Base-by-base conservation (phyloP, 1,140 invertebrate species). In the Cyphomyrmex costatus region DNA sequence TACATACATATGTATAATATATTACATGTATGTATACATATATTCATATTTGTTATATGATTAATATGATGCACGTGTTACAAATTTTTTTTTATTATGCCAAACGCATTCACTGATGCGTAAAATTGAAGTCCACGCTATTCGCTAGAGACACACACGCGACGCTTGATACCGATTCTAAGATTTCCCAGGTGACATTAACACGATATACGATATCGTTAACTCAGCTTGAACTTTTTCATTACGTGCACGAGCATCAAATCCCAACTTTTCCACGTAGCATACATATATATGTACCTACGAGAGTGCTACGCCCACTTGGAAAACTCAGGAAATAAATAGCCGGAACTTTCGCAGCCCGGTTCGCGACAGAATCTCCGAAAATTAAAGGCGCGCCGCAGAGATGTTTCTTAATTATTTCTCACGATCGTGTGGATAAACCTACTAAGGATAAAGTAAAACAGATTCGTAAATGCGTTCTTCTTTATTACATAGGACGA, bases 161-260 rank as follows among this genome's bases (percentile, higher is more conserved):
- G 82, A 8, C 19, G 60, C 12, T 74, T 65, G 76, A 65, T 87
- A 84, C 66, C 68, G 85, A 87, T 89, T 82, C 76, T 77, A 77
- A 90, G 85, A 90, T 90, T 90, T 90, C 89, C 89, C 89, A 89
- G 76, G 80, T 85, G 89, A 89, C 76, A 82, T 74, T 60, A 53
- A 42, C 46, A 30, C 58, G 51, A 56, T 78, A 65, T 46, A 73
- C 51, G n/a, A 42, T 49, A 88, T 71, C 49, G 73, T 88, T 88
- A 70, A 83, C 42, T n/a, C 27, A 21, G 6, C 12, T 21, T 71
- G 30, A 77, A 60, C 51, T 79, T 87, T 65, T 76, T 87, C 56
- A 86, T 79, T 84, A 60, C 33, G 14, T 12, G 65, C 58, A 19
- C 83, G 24, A 60, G n/a, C 46, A 46, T 53, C 65, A 58, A 78